Evolutionary conservation across 2,113 vertebrate species (phyloP), one percentile per base, ranked within the genome.

Genomic region (Ictidomys tridecemlineatus): DNA sequence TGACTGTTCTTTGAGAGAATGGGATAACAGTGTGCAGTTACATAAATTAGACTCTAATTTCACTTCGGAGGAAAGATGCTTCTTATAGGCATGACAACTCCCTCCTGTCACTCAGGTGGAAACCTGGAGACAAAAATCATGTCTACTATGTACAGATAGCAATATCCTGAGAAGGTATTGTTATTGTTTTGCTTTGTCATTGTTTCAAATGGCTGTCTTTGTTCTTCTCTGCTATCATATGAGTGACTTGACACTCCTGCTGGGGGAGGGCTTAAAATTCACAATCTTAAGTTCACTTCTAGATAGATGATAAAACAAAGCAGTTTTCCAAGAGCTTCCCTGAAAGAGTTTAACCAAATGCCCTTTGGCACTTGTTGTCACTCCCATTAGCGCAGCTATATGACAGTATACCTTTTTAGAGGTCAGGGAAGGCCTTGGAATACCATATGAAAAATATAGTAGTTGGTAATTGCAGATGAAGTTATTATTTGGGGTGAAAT

Each of bases 1-100:
- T 85, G 69, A 32, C 42, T 85, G 0, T 94, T 95, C 61, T 97
- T 61, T 53, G 42, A 95, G 34, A 77, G 20, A 69, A 42, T 83
- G 26, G 65, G 3, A 58, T 78, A 84, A 63, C 18, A 28, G 24
- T 28, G 24, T 63, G 61, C 24, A 63, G 61, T 28, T 63, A 63
- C 10, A 63, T 28, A 63, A 24, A 63, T 24, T 63, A 24, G 61
- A 63, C 61, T 26, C 61, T 63, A 63, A 85, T 89, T 93, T 72
- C 26, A 48, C n/a, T 79, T 91, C 67, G 84, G 65, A 53, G 30
- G 45, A 77, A 94, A 67, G 34, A 63, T 48, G 10, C 30, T 76
- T 65, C 30, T 76, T 65, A 5, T 63, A 84, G 34, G 45, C 37
- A 58, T 92, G 20, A 24, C 56, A 58, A 58, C 18, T 53, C 51